Evolutionary conservation across 2,113 vertebrate genomes (phyloP).

Genomic region (Mesembrinibis cayennensis): DNA sequence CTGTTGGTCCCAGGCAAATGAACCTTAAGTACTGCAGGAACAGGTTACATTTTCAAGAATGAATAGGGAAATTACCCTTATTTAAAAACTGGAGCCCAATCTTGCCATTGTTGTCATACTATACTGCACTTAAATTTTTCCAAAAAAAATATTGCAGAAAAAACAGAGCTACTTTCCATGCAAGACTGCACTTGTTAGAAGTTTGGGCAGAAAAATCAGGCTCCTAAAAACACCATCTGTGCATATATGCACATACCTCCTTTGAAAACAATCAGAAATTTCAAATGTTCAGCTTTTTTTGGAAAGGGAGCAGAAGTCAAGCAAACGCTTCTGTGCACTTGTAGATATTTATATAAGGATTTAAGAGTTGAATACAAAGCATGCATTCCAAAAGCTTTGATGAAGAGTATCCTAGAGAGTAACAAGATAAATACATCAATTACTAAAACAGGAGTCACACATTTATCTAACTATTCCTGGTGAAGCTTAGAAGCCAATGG

Average conservation of each 20-base stretch:
- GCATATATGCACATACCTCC: not conserved
- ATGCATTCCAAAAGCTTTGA: not conserved
- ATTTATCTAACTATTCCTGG: not conserved
- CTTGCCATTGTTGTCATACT: not conserved
- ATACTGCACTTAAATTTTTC: not conserved
- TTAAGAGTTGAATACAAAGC: not conserved
- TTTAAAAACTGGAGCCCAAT: not conserved
- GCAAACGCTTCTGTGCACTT: not conserved
- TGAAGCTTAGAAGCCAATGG: not conserved
- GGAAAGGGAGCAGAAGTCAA: not conserved
- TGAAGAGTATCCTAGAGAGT: not conserved
- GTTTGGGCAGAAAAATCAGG: constrained; percentile 1
- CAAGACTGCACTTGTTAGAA: not conserved
- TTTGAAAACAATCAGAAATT: not conserved
- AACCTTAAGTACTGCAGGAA: not conserved
- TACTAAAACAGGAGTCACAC: not conserved
- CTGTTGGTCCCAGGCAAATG: not conserved
- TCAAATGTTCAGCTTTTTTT: not conserved
- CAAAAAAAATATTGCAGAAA: not conserved
- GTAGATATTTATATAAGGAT: not conserved
- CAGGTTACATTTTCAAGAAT: not conserved
- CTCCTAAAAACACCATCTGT: constrained; percentile 34
- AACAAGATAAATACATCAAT: not conserved
- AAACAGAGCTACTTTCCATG: not conserved
- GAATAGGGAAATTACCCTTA: not conserved